Evolutionary conservation across 2,797 vertebrate genomes (phyloP).

Genomic region (Acrossocheilus wenchowensis): DNA sequence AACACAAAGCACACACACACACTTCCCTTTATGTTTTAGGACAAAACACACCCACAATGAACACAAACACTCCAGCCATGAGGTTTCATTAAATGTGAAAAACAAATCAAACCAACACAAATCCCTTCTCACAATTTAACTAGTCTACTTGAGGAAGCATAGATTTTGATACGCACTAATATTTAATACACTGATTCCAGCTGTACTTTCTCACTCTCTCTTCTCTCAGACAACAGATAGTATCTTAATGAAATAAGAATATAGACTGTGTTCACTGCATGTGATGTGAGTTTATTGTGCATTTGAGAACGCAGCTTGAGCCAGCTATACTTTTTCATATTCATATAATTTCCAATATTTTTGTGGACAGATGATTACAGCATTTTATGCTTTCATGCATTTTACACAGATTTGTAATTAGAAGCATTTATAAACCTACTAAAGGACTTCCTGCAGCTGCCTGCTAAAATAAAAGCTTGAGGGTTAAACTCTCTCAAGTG

Average conservation of each 20-base stretch:
- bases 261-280: neutral
- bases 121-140: neutral
- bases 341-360: neutral
- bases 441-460: neutral
- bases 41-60: constrained; percentile 15
- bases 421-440: neutral
- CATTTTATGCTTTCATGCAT: neutral
- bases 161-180: neutral
- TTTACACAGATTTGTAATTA: neutral
- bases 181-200: neutral
- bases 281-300: neutral
- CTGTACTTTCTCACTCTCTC: neutral
- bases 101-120: neutral
- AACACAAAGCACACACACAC: constrained; percentile 46
- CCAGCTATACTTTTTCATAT: neutral
- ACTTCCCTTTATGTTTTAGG: constrained; percentile 33
- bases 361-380: neutral
- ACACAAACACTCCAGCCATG: neutral
- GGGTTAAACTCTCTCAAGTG: neutral
- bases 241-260: neutral
- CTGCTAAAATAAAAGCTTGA: neutral
- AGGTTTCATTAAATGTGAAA: neutral
- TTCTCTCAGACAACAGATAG: neutral
- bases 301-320: neutral
- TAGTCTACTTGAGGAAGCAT: neutral